Conservation (phyloP, 2,888 invertebrate species). For the Diarsia mendica region DNA sequence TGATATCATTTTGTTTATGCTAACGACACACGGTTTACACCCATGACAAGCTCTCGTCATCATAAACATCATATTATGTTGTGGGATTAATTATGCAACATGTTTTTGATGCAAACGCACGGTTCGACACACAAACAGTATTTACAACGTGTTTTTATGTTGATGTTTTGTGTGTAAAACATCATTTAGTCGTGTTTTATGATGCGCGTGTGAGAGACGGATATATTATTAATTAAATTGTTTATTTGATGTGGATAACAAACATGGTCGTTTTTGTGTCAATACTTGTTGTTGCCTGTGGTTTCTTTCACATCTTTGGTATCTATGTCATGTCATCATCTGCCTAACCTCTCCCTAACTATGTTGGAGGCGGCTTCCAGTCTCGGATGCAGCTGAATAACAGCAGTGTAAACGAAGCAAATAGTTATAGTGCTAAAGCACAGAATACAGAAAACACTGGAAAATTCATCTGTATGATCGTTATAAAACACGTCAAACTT, state of each 20-base stretch:
- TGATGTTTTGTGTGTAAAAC: conserved; percentile 28
- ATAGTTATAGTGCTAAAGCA: too few species aligned
- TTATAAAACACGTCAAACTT: too few species aligned
- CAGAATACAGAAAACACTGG: too few species aligned
- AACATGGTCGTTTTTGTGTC: background rate
- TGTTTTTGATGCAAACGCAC: conserved; percentile 44
- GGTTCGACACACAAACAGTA: conserved; percentile 37
- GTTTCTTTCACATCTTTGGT: background rate
- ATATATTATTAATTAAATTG: conserved; percentile 36
- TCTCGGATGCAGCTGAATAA: too few species aligned
- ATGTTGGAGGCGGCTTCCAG: too few species aligned
- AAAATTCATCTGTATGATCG: too few species aligned
- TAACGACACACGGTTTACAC: background rate
- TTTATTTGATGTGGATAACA: conserved; percentile 33
- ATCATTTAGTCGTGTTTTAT: conserved; percentile 36
- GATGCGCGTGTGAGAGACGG: background rate
- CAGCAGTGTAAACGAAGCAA: too few species aligned
- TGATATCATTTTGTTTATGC: conserved; percentile 20
- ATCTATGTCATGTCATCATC: too few species aligned
- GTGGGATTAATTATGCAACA: conserved; percentile 40
- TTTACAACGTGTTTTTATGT: conserved; percentile 52
- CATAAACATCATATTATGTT: conserved; percentile 26
- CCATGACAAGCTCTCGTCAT: background rate
- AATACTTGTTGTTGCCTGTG: background rate
- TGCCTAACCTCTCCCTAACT: too few species aligned